Evolutionary conservation across 2,113 vertebrate species (phyloP).

Genomic region (Planiliza haematocheilus): DNA sequence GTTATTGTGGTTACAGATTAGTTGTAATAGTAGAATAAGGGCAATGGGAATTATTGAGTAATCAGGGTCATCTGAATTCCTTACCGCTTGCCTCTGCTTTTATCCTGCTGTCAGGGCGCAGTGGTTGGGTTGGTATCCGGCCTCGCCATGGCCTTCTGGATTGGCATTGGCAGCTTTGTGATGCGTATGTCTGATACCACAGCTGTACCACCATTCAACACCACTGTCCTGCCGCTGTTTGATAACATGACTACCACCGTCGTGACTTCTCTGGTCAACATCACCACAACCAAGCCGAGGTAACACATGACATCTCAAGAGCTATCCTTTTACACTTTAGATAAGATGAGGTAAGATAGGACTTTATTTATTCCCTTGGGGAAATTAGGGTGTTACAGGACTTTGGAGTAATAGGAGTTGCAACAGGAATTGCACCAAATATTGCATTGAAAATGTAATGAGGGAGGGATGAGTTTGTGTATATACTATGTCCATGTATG

Average conservation of each 20-base stretch:
- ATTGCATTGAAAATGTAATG: no score
- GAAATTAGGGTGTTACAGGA: no score
- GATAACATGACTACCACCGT: constrained; percentile 79
- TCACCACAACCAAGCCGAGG: constrained; percentile 71
- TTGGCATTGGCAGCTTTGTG: constrained; percentile 91
- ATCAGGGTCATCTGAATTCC: no score
- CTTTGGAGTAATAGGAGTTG: no score
- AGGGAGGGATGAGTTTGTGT: no score
- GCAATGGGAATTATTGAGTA: no score
- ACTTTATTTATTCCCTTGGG: no score
- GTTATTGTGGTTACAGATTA: background rate
- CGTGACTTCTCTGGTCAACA: constrained; percentile 74
- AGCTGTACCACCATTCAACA: constrained; percentile 41
- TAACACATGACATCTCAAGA: constrained; percentile 38
- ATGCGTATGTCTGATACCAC: background rate
- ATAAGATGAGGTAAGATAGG: no score
- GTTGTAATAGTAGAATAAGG: no score
- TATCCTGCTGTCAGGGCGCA: constrained; percentile 85
- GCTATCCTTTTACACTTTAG: background rate
- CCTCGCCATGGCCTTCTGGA: constrained; percentile 95
- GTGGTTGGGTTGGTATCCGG: constrained; percentile 86
- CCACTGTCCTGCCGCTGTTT: constrained; percentile 53
- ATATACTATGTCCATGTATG: no score
- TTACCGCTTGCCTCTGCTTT: background rate
- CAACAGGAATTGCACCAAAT: no score